Conservation (phyloP, 1,140 invertebrate species). For the Tetragnatha versicolor region DNA sequence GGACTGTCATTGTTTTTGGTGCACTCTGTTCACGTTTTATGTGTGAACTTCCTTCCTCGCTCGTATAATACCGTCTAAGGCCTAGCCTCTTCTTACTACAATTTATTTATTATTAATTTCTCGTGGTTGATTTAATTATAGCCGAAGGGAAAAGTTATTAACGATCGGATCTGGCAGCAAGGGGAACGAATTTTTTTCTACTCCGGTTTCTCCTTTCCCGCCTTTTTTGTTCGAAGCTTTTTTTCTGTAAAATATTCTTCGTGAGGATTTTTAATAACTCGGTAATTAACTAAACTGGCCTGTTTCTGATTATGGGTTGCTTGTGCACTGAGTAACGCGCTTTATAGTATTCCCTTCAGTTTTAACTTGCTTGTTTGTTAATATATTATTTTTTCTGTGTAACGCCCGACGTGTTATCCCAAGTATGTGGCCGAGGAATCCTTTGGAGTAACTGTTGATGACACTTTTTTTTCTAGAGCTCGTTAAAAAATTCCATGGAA, state of each 20-base stretch:
- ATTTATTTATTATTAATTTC: constrained; percentile 26
- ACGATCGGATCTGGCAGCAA: neutral
- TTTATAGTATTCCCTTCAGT: neutral
- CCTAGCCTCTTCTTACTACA: neutral
- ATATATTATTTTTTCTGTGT: neutral
- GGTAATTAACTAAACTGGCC: constrained; percentile 37
- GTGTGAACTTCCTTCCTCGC: neutral
- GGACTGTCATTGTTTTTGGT: constrained; percentile 33
- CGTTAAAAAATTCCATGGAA: too few relatives aligned
- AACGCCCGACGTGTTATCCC: too few relatives aligned
- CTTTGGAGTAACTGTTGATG: too few relatives aligned
- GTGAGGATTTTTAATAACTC: constrained; percentile 46
- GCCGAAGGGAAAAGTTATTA: constrained; percentile 11
- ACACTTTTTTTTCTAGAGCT: too few relatives aligned
- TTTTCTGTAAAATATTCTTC: constrained; percentile 13
- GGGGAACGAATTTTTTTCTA: constrained; percentile 3
- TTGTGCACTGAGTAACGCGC: neutral
- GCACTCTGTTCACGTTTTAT: constrained; percentile 9
- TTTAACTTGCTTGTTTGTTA: neutral
- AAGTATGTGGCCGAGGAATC: too few relatives aligned
- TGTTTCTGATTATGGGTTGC: constrained; percentile 21
- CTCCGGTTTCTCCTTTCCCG: neutral
- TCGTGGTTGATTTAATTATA: constrained; percentile 49
- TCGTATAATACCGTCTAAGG: neutral
- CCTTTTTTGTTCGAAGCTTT: neutral